phyloP scores from a whole-genome alignment of 2,888 invertebrate species.

The Trissoscelio sp. region DNA sequence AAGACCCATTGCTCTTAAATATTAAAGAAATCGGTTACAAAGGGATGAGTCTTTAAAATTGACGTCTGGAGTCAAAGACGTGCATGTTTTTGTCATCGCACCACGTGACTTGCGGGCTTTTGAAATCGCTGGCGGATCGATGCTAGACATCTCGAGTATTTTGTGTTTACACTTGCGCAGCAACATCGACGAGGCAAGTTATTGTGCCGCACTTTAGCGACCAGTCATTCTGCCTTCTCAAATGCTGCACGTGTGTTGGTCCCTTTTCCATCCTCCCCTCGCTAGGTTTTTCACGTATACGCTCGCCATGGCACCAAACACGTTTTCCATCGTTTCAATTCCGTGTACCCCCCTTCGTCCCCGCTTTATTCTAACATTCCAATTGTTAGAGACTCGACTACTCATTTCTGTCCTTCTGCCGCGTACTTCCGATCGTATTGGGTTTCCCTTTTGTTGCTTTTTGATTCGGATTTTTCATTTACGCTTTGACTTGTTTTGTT shows the following conservation, averaged over 20 bases:
- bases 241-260: conserved; percentile 34
- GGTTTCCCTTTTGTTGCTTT: conserved; percentile 24
- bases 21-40: too few relatives aligned
- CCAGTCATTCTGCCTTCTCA: conserved; percentile 29
- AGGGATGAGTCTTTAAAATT: too few relatives aligned
- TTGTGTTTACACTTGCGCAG: conserved; percentile 66
- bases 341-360: background rate
- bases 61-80: too few relatives aligned
- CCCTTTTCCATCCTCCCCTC: background rate
- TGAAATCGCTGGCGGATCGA: conserved; percentile 55
- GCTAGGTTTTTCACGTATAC: conserved; percentile 31
- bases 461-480: conserved; percentile 14
- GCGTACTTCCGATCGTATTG: conserved; percentile 40
- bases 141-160: conserved; percentile 60
- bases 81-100: conserved; percentile 27
- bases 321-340: conserved; percentile 31
- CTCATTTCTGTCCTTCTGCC: conserved; percentile 36
- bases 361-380: conserved; percentile 32
- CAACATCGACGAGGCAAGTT: conserved; percentile 53
- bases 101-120: conserved; percentile 49
- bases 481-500: conserved; percentile 10
- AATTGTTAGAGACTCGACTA: conserved; percentile 37
- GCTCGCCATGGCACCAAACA: conserved; percentile 14
- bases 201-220: conserved; percentile 42
- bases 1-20: too few relatives aligned